These are phyloP conservation scores for Diogma glabrata DNA, from an alignment of 2,888 invertebrate species.

Conservation along the genomic window DNA sequence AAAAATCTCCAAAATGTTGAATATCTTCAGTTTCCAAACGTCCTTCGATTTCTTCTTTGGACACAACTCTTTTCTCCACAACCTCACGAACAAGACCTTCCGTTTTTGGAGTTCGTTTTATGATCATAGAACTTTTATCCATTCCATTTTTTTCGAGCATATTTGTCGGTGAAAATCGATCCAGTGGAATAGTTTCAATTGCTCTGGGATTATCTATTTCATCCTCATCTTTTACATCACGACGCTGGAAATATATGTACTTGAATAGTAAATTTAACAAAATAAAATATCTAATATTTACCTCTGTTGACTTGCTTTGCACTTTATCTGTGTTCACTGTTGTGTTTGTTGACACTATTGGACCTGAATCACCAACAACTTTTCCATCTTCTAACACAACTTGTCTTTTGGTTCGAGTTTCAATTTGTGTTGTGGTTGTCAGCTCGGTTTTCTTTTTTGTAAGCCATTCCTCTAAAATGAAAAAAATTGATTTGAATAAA, in stretches of 20 bases:
- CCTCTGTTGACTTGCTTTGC: slow-evolving; percentile 80
- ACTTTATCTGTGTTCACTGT: slow-evolving; percentile 85
- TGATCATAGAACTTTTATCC: background rate
- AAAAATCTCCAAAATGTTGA: slow-evolving; percentile 71
- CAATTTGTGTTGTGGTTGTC: slow-evolving; percentile 81
- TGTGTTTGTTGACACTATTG: slow-evolving; percentile 80
- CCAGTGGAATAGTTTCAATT: slow-evolving; percentile 15
- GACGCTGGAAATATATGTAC: slow-evolving; percentile 31
- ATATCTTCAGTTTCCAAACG: slow-evolving; percentile 75
- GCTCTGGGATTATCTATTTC: slow-evolving; percentile 22
- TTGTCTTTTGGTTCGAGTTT: slow-evolving; percentile 80
- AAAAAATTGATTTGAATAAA: slow-evolving; percentile 2
- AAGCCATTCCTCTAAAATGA: slow-evolving; percentile 76
- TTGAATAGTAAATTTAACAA: background rate
- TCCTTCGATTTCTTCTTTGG: slow-evolving; percentile 72
- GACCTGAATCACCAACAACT: slow-evolving; percentile 80
- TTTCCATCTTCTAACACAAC: slow-evolving; percentile 82
- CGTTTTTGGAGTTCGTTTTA: slow-evolving; percentile 39
- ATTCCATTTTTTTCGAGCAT: background rate
- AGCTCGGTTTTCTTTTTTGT: slow-evolving; percentile 83
- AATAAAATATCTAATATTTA: slow-evolving; percentile 23
- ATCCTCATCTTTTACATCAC: slow-evolving; percentile 37
- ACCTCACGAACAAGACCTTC: slow-evolving; percentile 72
- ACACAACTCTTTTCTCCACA: slow-evolving; percentile 65
- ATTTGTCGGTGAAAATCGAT: slow-evolving; percentile 1